Percentiles rank a stretch among this genome's conserved stretches.
These are phyloP conservation scores for Girardinichthys multiradiatus DNA, from an alignment of 2,113 vertebrate species.

Conservation along the genomic window DNA sequence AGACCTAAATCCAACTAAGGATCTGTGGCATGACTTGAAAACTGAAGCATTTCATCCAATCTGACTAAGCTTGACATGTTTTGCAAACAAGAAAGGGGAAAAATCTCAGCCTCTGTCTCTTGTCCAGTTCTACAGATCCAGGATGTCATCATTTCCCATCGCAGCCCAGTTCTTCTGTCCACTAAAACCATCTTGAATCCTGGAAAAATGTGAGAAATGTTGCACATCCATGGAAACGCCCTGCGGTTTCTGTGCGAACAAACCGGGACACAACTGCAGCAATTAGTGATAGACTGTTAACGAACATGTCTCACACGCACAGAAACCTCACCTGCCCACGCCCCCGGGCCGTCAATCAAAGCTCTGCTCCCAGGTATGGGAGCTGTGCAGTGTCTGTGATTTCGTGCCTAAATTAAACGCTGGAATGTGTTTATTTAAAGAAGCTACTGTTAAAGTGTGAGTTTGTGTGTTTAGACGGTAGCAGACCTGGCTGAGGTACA, in stretches of 20 bases:
- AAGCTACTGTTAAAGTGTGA: not conserved
- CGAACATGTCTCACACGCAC: conserved; percentile 9
- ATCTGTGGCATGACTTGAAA: too few relatives aligned
- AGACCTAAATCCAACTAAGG: too few relatives aligned
- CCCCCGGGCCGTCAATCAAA: conserved; percentile 30
- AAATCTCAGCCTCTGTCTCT: too few relatives aligned
- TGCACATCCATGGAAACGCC: not conserved
- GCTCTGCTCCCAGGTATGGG: conserved; percentile 31
- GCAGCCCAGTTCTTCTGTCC: too few relatives aligned
- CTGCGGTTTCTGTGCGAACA: not conserved
- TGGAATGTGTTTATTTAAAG: conserved; percentile 45
- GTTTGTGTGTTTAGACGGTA: conserved; percentile 18
- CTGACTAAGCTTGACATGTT: too few relatives aligned
- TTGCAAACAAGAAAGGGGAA: too few relatives aligned
- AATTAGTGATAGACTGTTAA: conserved; percentile 38
- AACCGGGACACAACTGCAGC: conserved; percentile 10
- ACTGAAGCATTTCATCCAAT: too few relatives aligned
- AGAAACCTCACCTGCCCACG: conserved; percentile 24
- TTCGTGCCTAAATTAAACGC: not conserved
- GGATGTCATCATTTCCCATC: not conserved
- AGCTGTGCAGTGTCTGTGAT: not conserved
- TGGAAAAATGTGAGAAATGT: not conserved
- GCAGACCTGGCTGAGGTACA: conserved; percentile 28
- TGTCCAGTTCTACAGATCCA: not conserved
- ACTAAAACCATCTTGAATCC: not conserved